phyloP scores from a whole-genome alignment of 2,797 vertebrate species.

The Malurus leucopterus region DNA sequence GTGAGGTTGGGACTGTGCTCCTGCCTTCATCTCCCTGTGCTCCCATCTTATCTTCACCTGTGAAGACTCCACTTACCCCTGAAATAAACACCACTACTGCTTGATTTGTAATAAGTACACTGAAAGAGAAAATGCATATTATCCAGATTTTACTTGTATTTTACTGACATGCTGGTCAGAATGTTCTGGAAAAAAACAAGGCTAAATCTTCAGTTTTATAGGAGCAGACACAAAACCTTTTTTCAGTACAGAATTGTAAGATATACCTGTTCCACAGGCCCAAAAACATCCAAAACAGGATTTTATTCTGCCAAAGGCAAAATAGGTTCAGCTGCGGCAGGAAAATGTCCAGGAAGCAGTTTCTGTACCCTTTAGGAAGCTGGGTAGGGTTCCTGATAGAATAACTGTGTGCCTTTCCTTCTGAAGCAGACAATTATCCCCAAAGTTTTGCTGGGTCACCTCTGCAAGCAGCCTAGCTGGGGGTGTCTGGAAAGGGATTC shows the following conservation, averaged over 20 bases:
- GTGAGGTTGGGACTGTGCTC: not conserved
- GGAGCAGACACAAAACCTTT: not conserved
- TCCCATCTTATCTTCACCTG: not conserved
- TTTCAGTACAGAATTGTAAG: not conserved
- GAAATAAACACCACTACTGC: not conserved
- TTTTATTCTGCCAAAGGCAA: not conserved
- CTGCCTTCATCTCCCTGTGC: not conserved
- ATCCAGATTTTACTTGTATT: not conserved
- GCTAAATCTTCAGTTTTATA: not conserved
- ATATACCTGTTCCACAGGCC: not conserved
- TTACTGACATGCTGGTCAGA: not conserved
- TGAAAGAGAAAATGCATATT: not conserved
- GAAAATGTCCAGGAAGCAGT: not conserved
- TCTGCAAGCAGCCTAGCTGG: not conserved
- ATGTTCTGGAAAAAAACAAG: not conserved
- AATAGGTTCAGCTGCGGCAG: not conserved
- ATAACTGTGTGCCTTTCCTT: not conserved
- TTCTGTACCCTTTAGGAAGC: not conserved
- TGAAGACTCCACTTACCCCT: not conserved
- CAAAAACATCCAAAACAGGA: not conserved
- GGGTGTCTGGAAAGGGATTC: not conserved
- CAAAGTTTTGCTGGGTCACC: not conserved
- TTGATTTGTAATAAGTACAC: not conserved
- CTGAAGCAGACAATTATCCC: not conserved
- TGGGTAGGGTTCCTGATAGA: not conserved